phyloP scores from a whole-genome alignment of 2,113 vertebrate species.

The Elanus axillaris region DNA sequence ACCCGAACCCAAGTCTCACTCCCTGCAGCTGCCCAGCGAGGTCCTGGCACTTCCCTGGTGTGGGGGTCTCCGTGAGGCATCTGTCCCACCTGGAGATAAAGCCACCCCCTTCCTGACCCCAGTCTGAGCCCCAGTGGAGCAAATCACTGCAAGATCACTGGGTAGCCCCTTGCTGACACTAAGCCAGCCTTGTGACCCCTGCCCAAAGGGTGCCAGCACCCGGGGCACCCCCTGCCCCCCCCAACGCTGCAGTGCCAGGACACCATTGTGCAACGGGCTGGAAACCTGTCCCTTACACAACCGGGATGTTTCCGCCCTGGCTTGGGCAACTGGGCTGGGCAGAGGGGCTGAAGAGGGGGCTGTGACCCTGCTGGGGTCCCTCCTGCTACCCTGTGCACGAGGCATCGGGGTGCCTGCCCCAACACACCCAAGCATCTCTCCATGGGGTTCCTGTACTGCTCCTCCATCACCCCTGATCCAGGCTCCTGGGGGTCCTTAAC shows the following conservation, averaged over 20 bases:
- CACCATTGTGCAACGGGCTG: slow-evolving; percentile 18
- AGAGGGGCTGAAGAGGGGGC: neutral
- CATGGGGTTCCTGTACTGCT: neutral
- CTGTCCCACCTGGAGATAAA: neutral
- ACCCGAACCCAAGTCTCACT: neutral
- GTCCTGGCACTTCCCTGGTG: neutral
- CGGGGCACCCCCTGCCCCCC: accelerated
- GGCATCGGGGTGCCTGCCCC: neutral
- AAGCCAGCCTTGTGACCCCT: neutral
- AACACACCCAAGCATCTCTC: neutral
- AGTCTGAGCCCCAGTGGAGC: neutral
- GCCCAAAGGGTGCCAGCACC: neutral
- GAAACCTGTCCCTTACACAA: slow-evolving; percentile 52
- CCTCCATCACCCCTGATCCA: neutral
- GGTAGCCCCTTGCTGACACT: neutral
- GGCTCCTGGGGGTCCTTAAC: neutral
- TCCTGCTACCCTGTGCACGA: neutral
- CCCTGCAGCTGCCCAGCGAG: neutral
- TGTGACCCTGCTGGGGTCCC: neutral
- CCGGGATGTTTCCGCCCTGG: neutral
- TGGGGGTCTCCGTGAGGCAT: neutral
- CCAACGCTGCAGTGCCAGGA: accelerated
- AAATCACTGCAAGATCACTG: neutral
- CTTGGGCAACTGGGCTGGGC: slow-evolving; percentile 18
- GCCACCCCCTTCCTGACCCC: neutral